phyloP scores from a whole-genome alignment of 2,797 vertebrate species.

The Schizothorax lantsangensis region DNA sequence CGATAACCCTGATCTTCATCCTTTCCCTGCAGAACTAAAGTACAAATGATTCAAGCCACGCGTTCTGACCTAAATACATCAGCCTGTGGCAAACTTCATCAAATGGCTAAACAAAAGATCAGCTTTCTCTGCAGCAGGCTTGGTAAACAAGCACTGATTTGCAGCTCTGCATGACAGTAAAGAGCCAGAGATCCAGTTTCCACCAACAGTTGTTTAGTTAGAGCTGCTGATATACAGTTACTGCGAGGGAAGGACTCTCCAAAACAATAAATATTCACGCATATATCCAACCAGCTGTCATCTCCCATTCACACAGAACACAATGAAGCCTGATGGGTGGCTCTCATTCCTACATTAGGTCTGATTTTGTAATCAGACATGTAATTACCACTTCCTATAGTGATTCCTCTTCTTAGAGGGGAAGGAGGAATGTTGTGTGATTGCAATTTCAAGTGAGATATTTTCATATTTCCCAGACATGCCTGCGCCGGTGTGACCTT shows the following conservation, averaged over 20 bases:
- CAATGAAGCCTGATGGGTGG: slow-evolving; percentile 25
- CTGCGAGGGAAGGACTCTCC: background rate
- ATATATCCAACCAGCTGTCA: background rate
- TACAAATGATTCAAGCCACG: slow-evolving; percentile 5
- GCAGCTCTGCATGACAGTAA: slow-evolving; percentile 27
- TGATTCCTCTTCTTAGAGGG: slow-evolving; percentile 47
- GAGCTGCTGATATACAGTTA: slow-evolving; percentile 20
- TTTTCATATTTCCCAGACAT: slow-evolving; percentile 80
- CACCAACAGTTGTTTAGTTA: slow-evolving; percentile 30
- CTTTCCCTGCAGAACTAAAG: background rate
- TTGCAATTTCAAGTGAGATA: slow-evolving; percentile 73
- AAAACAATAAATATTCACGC: slow-evolving; percentile 4
- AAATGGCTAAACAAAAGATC: slow-evolving; percentile 43
- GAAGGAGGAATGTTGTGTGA: slow-evolving; percentile 60
- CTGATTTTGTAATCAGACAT: slow-evolving; percentile 34
- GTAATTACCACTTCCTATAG: slow-evolving; percentile 4
- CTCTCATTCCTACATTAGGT: slow-evolving; percentile 6
- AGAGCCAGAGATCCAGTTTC: slow-evolving; percentile 33
- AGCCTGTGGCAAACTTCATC: slow-evolving; percentile 43
- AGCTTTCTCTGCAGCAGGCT: slow-evolving; percentile 29
- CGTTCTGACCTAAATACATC: slow-evolving; percentile 37
- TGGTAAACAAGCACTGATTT: slow-evolving; percentile 32
- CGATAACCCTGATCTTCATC: slow-evolving; percentile 4
- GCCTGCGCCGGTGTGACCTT: slow-evolving; percentile 72
- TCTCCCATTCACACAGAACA: background rate